A percentile compares a stretch with the other conserved stretches of the same genome.
Evolutionary conservation across 2,113 vertebrate species (phyloP).

Genomic region (Octodon degus): DNA sequence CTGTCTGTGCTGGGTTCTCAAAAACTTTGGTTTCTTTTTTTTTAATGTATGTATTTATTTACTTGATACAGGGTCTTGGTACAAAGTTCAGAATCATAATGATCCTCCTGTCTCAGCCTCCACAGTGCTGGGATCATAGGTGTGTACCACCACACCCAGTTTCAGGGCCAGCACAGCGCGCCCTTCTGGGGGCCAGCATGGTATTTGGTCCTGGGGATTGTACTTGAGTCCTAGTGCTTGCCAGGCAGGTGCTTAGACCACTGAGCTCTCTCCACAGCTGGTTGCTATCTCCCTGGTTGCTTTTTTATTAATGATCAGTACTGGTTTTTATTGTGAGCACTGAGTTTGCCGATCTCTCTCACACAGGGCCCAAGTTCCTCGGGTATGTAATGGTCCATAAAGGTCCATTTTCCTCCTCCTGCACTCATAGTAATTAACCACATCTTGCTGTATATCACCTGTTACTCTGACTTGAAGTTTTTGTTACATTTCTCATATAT

Average conservation of each 20-base stretch:
- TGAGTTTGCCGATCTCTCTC: neutral
- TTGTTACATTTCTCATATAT: neutral
- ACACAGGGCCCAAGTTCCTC: neutral
- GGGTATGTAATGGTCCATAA: neutral
- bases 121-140: too few species aligned
- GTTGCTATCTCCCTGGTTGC: too few species aligned
- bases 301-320: neutral
- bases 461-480: neutral
- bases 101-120: too few species aligned
- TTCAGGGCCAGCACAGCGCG: too few species aligned
- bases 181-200: too few species aligned
- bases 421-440: neutral
- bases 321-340: neutral
- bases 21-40: neutral
- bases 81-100: too few species aligned
- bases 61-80: too few species aligned
- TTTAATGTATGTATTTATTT: neutral
- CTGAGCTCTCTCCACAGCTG: too few species aligned
- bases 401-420: neutral
- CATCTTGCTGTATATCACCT: fast-evolving
- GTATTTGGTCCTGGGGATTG: too few species aligned
- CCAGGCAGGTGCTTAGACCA: too few species aligned
- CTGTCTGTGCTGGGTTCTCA: neutral
- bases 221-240: too few species aligned
- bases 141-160: too few species aligned